Conservation (phyloP, 2,113 vertebrate species). For the Prionailurus bengalensis region DNA sequence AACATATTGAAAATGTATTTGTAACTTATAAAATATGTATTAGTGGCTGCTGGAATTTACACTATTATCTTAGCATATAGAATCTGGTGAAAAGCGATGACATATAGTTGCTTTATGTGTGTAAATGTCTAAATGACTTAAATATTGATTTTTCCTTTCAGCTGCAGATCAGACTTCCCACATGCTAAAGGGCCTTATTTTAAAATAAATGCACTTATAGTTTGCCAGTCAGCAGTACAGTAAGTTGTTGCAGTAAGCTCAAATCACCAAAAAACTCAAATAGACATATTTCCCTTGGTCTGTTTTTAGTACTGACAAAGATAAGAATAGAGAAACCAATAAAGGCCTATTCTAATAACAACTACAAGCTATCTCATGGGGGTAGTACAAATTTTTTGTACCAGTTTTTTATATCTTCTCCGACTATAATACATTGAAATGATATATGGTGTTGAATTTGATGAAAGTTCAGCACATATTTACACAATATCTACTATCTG, state of each 20-base stretch:
- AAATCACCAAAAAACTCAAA: background rate
- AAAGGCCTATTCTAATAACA: background rate
- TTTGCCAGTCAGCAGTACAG: slow-evolving; percentile 6
- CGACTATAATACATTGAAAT: background rate
- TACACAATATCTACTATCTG: background rate
- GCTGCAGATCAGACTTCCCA: background rate
- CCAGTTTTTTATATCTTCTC: background rate
- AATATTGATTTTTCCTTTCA: slow-evolving; percentile 59
- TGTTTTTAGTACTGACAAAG: slow-evolving; percentile 25
- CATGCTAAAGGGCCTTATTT: slow-evolving; percentile 39
- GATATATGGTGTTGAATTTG: background rate
- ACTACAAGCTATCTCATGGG: background rate
- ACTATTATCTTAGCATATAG: slow-evolving; percentile 23
- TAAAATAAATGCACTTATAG: slow-evolving; percentile 14
- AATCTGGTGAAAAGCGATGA: slow-evolving; percentile 40
- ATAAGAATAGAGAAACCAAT: slow-evolving; percentile 40
- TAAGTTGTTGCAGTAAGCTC: background rate
- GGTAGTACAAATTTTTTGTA: background rate
- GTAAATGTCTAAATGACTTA: slow-evolving; percentile 60
- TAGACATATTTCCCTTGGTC: background rate
- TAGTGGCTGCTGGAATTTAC: slow-evolving; percentile 16
- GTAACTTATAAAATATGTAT: slow-evolving; percentile 56
- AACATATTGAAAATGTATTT: slow-evolving; percentile 37
- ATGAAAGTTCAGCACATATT: slow-evolving; percentile 65
- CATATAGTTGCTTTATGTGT: slow-evolving; percentile 51